Evolutionary conservation across 2,797 vertebrate genomes (phyloP), one percentile per base, ranked within the genome.

Genomic region (Sardinella longiceps): DNA sequence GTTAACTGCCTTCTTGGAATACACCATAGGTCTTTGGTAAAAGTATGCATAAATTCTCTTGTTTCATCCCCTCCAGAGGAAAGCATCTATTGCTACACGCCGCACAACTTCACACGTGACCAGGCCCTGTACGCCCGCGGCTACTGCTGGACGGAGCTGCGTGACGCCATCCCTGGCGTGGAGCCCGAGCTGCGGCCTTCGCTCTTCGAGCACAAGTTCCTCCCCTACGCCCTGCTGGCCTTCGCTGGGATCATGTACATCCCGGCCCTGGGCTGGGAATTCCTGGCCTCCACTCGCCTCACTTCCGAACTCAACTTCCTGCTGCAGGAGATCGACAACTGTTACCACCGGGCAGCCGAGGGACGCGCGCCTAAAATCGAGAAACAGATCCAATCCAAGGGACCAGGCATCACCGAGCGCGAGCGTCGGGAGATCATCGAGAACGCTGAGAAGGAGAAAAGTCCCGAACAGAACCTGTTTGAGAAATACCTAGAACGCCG

Each of bases 111-210:
- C 95, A 99, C 98, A 90, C 96, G 98, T 88, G 98, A 99, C 94
- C 98, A 99, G 96, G 98, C 98, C 82, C 95, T 99, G 93, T 99
- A 99, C 86, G 98, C 98, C 84, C 94, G 98, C 90, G 98, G 98
- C 96, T 99, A 98, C 96, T 99, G 98, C 96, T 99, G 98, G 98
- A 99, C 98, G 90, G 98, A 99, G 95, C 97, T 99, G 92, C 96
- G 96, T 86, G 98, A 99, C 84, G 97, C 98, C 53, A 87, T 96
- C 87, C 96, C 97, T 84, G 97, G 97, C 43, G 95, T 98, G 89
- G 97, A 99, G 87, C 92, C 96, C 88, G 95, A 95, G 90, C 96
- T 96, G 87, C 97, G 98, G 94, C 98, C 96, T 30, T 99, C 98
- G 28, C 94, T 99, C 60, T 98, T 99, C 89, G 97, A 99, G 90